Conservation (phyloP, 2,113 vertebrate genomes). For the Nesogale talazaci region DNA sequence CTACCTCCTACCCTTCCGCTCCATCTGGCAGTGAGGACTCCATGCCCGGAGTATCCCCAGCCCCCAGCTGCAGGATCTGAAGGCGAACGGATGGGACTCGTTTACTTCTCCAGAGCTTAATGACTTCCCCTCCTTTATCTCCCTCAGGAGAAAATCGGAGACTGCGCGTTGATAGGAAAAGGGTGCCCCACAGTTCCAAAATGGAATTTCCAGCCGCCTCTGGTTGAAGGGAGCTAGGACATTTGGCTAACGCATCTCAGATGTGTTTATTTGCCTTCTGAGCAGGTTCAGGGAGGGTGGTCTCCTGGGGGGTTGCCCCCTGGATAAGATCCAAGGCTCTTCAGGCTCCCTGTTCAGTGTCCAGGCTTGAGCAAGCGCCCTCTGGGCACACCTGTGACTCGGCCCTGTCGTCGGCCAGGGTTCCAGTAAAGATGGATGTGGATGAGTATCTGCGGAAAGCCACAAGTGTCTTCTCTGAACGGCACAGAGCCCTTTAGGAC, state of each 20-base stretch:
- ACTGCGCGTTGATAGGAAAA: slow-evolving; percentile 37
- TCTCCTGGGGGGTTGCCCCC: not conserved
- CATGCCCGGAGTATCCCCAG: not conserved
- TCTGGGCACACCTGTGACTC: not conserved
- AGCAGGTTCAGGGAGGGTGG: slow-evolving; percentile 22
- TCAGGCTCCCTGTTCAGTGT: not conserved
- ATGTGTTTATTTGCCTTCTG: slow-evolving; percentile 42
- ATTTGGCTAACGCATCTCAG: not conserved
- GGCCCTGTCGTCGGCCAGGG: not conserved
- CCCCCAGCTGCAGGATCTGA: not conserved
- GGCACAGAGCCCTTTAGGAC: not conserved
- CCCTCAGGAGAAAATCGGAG: not conserved
- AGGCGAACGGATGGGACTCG: not conserved
- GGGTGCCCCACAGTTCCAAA: slow-evolving; percentile 17
- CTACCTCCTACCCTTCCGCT: no score
- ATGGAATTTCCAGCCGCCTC: not conserved
- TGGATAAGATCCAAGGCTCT: not conserved
- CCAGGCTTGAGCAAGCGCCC: not conserved
- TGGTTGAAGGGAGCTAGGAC: slow-evolving; percentile 4
- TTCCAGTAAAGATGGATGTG: not conserved
- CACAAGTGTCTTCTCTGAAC: not conserved
- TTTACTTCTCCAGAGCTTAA: slow-evolving; percentile 23
- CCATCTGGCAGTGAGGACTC: not conserved
- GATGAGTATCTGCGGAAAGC: not conserved
- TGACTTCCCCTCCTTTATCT: slow-evolving; percentile 45